These are phyloP conservation scores for Microcaecilia unicolor DNA, from an alignment of 2,797 vertebrate species.

Conservation along the genomic window DNA sequence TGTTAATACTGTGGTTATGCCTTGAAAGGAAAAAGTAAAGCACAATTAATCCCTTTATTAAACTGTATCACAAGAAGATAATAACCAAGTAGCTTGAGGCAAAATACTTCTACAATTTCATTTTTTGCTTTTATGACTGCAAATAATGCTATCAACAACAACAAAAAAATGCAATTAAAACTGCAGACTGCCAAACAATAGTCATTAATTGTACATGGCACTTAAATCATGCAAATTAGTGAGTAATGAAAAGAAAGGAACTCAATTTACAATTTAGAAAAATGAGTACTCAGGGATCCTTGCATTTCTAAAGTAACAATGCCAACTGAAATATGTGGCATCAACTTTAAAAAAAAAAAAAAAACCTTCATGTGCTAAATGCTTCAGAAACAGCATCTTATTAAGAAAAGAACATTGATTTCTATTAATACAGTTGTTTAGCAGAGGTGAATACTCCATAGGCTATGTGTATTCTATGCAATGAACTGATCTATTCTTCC, in stretches of 20 bases:
- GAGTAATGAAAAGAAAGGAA: not conserved
- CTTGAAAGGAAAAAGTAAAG: conserved; percentile 45
- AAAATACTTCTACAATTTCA: not conserved
- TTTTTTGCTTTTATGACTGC: not conserved
- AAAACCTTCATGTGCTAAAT: not conserved
- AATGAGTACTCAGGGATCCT: not conserved
- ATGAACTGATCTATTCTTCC: no score
- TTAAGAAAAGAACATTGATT: no score
- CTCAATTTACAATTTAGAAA: not conserved
- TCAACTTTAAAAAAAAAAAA: no score
- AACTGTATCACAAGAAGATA: not conserved
- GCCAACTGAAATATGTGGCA: not conserved
- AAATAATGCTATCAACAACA: not conserved
- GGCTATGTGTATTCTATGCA: no score
- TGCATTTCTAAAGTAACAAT: not conserved
- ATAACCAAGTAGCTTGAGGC: not conserved
- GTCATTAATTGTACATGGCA: not conserved
- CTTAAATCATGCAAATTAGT: not conserved
- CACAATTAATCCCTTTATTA: not conserved
- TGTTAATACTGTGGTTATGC: conserved; percentile 94
- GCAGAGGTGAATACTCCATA: no score
- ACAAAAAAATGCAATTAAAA: not conserved
- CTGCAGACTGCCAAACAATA: not conserved
- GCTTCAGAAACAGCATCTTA: no score
- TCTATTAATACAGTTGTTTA: no score